Base-by-base conservation (phyloP, 2,113 vertebrate genomes). In the Corythaeola cristata region DNA sequence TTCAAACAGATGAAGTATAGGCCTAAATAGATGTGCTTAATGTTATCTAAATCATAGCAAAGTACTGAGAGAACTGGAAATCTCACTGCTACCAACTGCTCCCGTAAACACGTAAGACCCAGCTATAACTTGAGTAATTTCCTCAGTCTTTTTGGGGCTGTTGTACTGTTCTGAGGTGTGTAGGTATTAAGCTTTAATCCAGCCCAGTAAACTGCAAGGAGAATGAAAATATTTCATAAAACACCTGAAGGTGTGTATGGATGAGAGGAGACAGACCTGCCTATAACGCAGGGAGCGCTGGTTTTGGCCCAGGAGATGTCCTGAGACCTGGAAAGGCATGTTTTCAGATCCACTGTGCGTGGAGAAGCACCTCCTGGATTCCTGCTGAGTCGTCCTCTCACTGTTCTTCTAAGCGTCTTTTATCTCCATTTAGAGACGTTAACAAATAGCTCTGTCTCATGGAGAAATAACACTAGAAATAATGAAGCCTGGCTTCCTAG, bases 41-140 rank as follows among this genome's bases (percentile, higher is more conserved):
- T 93, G 72, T 91, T 96, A 68, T 94, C 87, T 97, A 96, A 97
- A 97, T 97, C 96, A 96, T 87, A 94, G 91, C 81, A 71, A 90
- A 93, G 74, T 77, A 95, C 82, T 64, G 92, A 95, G 55, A 93
- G 47, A 75, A 37, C 87, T 94, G 83, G 89, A 97, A 97, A 95
- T 89, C 88, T 96, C 77, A 66, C n/a, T 60, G 76, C 49, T 49
- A 93, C 91, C 91, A 94, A 69, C 73, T 95, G 88, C 68, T 96
- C 72, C 75, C 67, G 74, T 82, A 92, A 96, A 94, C 47, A 71
- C 0, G 0, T 81, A 89, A 93, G 76, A 88, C 45, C 32, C 32
- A 63, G 81, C 74, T 84, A 58, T 88, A 96, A 89, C 81, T 60
- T 79, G 59, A 89, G 41, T 95, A 55, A 93, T 97, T 95, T 93